A percentile compares a stretch with the other conserved stretches of the same genome.
phyloP scores from a whole-genome alignment of 2,797 vertebrate genomes.

The Aphelocoma californica region DNA sequence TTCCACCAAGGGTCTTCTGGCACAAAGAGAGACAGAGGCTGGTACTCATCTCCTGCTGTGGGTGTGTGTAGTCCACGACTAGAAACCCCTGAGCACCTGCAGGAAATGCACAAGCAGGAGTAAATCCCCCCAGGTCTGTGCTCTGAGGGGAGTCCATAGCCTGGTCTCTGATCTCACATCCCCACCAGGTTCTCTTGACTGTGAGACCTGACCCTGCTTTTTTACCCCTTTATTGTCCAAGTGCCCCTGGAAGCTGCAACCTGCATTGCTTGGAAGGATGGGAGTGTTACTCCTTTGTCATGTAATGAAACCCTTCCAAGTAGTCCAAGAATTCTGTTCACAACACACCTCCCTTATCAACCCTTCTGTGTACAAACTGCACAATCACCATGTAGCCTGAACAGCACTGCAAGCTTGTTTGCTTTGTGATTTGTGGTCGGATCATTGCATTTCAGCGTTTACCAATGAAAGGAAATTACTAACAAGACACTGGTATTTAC shows the following conservation, averaged over 20 bases:
- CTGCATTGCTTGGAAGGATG: background rate
- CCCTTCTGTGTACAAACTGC: background rate
- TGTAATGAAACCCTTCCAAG: background rate
- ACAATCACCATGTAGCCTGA: background rate
- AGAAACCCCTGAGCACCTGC: background rate
- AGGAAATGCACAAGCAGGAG: background rate
- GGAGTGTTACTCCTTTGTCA: background rate
- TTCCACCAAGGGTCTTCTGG: accelerated
- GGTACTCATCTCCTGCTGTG: background rate
- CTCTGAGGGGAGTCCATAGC: background rate
- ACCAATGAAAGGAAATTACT: slow-evolving; percentile 61
- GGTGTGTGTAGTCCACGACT: background rate
- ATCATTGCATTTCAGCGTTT: slow-evolving; percentile 39
- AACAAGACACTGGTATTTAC: slow-evolving; percentile 49
- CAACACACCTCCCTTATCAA: background rate
- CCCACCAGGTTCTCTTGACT: background rate
- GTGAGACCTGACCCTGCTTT: background rate
- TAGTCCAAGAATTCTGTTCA: background rate
- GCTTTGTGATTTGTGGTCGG: slow-evolving; percentile 59
- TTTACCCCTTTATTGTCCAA: background rate
- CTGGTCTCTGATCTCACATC: background rate
- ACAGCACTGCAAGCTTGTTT: background rate
- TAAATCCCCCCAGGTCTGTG: background rate
- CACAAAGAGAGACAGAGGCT: background rate
- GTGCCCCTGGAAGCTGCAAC: background rate